These are phyloP conservation scores for Echinometra lucunter DNA, from an alignment of 53 echinoderm and acorn worm genomes.

Conservation along the genomic window DNA sequence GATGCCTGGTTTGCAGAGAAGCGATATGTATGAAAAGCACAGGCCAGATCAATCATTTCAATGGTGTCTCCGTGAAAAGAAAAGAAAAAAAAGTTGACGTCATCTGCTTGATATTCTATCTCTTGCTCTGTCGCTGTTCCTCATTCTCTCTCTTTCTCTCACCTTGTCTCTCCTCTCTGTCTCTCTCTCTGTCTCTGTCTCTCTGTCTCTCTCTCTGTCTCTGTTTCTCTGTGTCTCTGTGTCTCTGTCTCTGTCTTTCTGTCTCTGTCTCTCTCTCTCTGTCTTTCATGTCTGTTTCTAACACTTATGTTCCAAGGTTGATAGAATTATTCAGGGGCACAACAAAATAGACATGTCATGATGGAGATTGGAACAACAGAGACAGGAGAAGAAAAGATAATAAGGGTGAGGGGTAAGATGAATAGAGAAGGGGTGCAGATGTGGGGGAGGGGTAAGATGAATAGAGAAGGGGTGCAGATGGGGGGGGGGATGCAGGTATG, in stretches of 20 bases:
- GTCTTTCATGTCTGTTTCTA: constrained; percentile 8
- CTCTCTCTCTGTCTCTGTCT: not conserved
- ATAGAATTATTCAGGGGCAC: constrained; percentile 49
- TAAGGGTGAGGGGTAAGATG: not conserved
- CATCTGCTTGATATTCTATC: constrained; percentile 55
- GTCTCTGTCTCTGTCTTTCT: not conserved
- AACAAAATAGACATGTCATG: not conserved
- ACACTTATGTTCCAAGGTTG: constrained; percentile 46
- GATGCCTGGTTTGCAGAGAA: constrained; percentile 66
- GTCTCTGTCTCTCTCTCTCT: not conserved
- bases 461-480: too few relatives aligned
- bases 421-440: not conserved
- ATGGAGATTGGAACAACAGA: not conserved
- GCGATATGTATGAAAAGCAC: constrained; percentile 60
- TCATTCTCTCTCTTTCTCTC: not conserved
- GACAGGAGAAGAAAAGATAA: not conserved
- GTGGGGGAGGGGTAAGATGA: not conserved
- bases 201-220: not conserved
- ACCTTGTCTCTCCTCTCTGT: not conserved
- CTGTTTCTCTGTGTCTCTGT: not conserved
- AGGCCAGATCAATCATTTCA: constrained; percentile 65
- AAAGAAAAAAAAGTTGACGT: constrained; percentile 59
- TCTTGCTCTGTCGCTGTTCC: constrained; percentile 21
- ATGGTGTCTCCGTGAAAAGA: constrained; percentile 35
- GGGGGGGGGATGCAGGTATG: not conserved